Percentiles rank a stretch among this genome's conserved stretches.
Evolutionary conservation across 2,797 vertebrate genomes (phyloP).

Genomic region (Gymnocypris eckloni): DNA sequence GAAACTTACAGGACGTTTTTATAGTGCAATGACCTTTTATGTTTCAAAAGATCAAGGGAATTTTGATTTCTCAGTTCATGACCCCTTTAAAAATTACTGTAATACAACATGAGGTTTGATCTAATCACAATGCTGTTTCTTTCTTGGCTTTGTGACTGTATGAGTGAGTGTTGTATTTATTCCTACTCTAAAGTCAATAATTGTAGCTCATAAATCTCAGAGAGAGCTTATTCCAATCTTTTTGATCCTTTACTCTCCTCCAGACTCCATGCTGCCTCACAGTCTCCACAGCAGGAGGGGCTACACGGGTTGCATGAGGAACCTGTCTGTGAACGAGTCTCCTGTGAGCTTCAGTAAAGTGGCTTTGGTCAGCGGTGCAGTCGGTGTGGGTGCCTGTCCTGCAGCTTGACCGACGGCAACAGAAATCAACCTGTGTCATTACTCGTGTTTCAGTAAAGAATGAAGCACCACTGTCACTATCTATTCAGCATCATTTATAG

Average conservation of each 20-base stretch:
- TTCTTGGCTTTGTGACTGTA: not conserved
- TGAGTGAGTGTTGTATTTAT: not conserved
- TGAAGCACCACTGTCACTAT: not conserved
- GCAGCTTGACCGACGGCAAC: conserved; percentile 68
- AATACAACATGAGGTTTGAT: not conserved
- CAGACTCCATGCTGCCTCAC: conserved; percentile 85
- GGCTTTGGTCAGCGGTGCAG: conserved; percentile 86
- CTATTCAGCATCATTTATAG: conserved; percentile 16
- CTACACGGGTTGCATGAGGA: conserved; percentile 92
- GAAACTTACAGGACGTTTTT: not conserved
- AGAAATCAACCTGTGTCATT: not conserved
- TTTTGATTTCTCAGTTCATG: not conserved
- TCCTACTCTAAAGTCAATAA: not conserved
- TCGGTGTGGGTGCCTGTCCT: conserved; percentile 89
- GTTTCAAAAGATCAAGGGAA: not conserved
- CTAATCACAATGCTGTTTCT: not conserved
- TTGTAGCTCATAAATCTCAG: not conserved
- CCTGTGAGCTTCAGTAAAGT: conserved; percentile 88
- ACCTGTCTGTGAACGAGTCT: conserved; percentile 85
- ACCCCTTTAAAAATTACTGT: not conserved
- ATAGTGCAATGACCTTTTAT: not conserved
- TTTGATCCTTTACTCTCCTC: conserved; percentile 39
- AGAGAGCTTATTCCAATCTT: not conserved
- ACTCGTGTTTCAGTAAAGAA: not conserved
- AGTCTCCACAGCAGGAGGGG: conserved; percentile 77